A percentile compares a stretch with the other conserved stretches of the same genome.
Conservation (phyloP, 1,140 invertebrate genomes). For the Brachionus sp. region DNA sequence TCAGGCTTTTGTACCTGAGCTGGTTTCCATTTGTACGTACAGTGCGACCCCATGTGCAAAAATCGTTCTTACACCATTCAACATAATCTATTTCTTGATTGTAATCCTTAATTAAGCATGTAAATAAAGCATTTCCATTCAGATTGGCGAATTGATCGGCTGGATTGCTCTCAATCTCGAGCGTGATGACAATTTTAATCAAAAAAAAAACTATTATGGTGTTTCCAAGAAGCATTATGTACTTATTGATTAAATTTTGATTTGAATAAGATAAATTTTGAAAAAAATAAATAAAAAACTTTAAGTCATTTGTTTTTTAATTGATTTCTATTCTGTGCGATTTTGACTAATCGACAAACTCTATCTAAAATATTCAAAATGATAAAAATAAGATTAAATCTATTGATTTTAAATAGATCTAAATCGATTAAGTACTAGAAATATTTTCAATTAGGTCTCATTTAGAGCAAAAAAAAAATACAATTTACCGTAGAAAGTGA, state of each 20-base stretch:
- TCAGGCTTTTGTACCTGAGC: slow-evolving; percentile 1
- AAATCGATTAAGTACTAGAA: not conserved
- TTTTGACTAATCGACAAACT: not conserved
- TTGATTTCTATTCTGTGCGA: not conserved
- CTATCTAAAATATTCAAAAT: slow-evolving; percentile 11
- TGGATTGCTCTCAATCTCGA: not conserved
- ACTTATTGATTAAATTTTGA: not conserved
- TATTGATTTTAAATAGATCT: not conserved
- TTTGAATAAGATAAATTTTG: not conserved
- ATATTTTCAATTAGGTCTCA: not conserved
- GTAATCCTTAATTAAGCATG: slow-evolving; percentile 22
- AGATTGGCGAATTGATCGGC: not conserved
- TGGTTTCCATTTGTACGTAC: not conserved
- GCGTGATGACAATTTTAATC: not conserved
- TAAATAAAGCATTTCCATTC: not conserved
- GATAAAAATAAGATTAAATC: not conserved
- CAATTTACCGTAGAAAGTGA: not conserved
- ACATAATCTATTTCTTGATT: not conserved
- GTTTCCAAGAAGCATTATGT: not conserved
- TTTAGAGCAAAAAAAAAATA: not conserved
- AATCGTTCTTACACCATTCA: slow-evolving; percentile 45
- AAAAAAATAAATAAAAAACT: not conserved
- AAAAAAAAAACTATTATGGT: not conserved
- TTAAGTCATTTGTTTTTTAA: slow-evolving; percentile 32
- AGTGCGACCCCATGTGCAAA: slow-evolving; percentile 40